Evolutionary conservation across 1,140 invertebrate species (phyloP), one percentile per base, ranked within the genome.

Genomic region (Batillaria attramentaria): DNA sequence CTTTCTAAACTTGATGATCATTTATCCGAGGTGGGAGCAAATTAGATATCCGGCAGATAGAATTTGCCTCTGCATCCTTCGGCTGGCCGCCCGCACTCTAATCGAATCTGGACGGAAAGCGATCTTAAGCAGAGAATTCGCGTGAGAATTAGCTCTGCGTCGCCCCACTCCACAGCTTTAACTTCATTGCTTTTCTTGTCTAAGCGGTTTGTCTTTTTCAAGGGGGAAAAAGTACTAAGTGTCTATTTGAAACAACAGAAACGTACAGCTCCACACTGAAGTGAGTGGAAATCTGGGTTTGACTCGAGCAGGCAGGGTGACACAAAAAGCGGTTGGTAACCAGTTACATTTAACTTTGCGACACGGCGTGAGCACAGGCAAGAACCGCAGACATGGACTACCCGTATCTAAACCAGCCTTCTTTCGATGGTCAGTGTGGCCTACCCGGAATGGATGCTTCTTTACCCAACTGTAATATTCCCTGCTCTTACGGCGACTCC

Each of bases 401-500:
- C 72, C 41, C 78, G 28, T 79, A 79, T 43, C 72, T 79, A 37
- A 79, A 79, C 57, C 78, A 79, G 62, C 78, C 78, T 5, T 43
- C 70, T 41, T 79, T 79, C 42, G 78, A 79, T 46, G 78, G 73
- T 20, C 84, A 84, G 54, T 88, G 87, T 77, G 83, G 82, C 28
- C 91, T 95, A 76, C 91, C 94, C 43, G 92, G 93, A 78, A 94
- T 94, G 91, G 93, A 93, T 79, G 92, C 93, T 16, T 92, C 92
- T 73, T 87, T 94, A 42, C 90, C 91, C 8, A 94, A 94, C 84
- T 91, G 90, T 72, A 90, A 89, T 62, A 94, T 95, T 92, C 94
- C 94, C 46, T 95, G 95, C 89, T 94, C 95, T 13, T 96, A 96
- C 91, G 95, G 95, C 35, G 95, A 97, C 90, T 92, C 96, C 81